Conservation (phyloP, 2,888 invertebrate genomes). For the Caprella mutica region DNA sequence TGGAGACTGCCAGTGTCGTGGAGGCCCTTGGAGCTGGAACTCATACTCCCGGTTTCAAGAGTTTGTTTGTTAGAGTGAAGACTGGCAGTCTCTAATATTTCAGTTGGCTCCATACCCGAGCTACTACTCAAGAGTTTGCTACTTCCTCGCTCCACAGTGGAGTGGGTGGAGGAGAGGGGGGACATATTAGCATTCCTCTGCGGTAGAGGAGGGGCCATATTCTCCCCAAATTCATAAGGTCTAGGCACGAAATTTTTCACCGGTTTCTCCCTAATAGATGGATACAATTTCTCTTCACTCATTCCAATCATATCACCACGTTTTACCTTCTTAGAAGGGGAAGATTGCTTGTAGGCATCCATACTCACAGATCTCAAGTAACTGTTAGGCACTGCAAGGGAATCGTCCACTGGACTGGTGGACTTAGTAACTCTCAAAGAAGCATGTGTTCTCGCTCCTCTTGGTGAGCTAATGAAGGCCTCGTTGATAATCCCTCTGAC, state of each 20-base stretch:
- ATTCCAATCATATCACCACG: too few relatives aligned
- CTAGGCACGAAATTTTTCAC: too few relatives aligned
- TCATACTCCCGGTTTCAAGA: not conserved
- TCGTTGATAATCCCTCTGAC: slow-evolving; percentile 30
- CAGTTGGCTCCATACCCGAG: slow-evolving; percentile 9
- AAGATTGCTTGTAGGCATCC: slow-evolving; percentile 27
- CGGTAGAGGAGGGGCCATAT: slow-evolving; percentile 14
- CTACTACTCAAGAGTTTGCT: too few relatives aligned
- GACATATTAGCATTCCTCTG: slow-evolving; percentile 9
- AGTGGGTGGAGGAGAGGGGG: slow-evolving; percentile 20
- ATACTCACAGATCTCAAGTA: slow-evolving; percentile 32
- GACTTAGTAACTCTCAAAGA: slow-evolving; percentile 32
- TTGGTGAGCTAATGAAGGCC: slow-evolving; percentile 33
- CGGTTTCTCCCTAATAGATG: too few relatives aligned
- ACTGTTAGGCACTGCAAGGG: slow-evolving; percentile 22
- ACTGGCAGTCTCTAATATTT: slow-evolving; percentile 8
- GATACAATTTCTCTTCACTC: too few relatives aligned
- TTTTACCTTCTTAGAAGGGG: slow-evolving; percentile 7
- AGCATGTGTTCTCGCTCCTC: slow-evolving; percentile 30
- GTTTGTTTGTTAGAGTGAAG: not conserved
- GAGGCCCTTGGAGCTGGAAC: not conserved
- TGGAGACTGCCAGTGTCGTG: not conserved
- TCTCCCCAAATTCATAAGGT: slow-evolving; percentile 7
- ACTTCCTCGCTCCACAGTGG: too few relatives aligned
- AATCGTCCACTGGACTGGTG: slow-evolving; percentile 30